phyloP scores from a whole-genome alignment of 1,140 invertebrate species.

The Hydropsyche tenuis region DNA sequence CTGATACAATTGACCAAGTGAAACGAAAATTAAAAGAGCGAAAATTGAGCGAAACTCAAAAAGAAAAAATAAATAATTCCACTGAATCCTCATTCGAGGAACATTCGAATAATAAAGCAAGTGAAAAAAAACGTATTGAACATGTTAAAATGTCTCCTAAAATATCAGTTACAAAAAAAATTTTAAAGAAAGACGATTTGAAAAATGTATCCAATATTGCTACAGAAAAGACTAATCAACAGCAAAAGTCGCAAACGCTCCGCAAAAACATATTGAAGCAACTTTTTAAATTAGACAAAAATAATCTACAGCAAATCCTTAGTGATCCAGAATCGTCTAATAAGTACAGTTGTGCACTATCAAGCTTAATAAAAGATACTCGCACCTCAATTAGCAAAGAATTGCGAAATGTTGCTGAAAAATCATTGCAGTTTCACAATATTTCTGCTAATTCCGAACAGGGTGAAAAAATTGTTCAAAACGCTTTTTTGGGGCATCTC shows the following conservation, averaged over 20 bases:
- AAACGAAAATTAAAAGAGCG: conserved; percentile 44
- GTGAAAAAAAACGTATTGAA: conserved; percentile 45
- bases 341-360: conserved; percentile 45
- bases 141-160: conserved; percentile 43
- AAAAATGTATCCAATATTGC: background rate
- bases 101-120: conserved; percentile 21
- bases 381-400: conserved; percentile 34
- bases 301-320: conserved; percentile 39
- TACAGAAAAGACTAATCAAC: conserved; percentile 1
- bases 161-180: conserved; percentile 20
- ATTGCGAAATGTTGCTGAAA: conserved; percentile 43
- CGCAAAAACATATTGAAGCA: conserved; percentile 47
- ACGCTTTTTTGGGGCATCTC: conserved; percentile 46
- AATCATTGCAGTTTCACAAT: conserved; percentile 41
- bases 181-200: conserved; percentile 37
- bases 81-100: conserved; percentile 9
- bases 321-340: conserved; percentile 36
- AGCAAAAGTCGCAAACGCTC: conserved; percentile 44
- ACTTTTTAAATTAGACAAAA: conserved; percentile 45
- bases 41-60: conserved; percentile 37
- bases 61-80: conserved; percentile 9
- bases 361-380: conserved; percentile 45
- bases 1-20: conserved; percentile 44
- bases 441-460: conserved; percentile 40
- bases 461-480: conserved; percentile 45